Evolutionary conservation across 2,113 vertebrate species (phyloP), one percentile per base, ranked within the genome.

Genomic region (Eudyptes chrysolophus): DNA sequence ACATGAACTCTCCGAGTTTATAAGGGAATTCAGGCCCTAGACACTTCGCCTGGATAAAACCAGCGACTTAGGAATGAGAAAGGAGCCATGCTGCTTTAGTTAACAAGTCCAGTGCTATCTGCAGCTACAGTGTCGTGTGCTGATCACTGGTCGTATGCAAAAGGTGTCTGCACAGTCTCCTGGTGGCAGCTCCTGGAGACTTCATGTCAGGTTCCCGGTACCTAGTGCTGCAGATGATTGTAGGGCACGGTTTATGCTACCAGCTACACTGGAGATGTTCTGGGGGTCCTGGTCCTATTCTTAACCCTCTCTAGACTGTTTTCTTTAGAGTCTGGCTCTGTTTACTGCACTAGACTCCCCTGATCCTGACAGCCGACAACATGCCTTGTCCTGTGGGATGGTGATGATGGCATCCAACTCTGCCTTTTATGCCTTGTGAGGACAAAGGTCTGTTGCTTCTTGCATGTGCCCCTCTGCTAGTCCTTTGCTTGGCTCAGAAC

Each of bases 71-170:
- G 54, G 61, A 72, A 26, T 11, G 65, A 18, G 36, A 21, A 38
- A 77, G 70, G 60, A 61, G 55, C 48, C 24, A 7, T 6, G 8
- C 24, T 30, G 68, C 29, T 69, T 38, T 13, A 8, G 65, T 13
- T 30, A 26, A 40, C 46, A 9, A 17, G 14, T 5, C 27, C 57
- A 16, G 57, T 7, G 55, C n/a, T 19, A 7, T 5, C 38, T 14
- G 38, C 71, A 58, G 58, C 38, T 40, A 2, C 77, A 6, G 49
- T 0, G 13, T 4, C 40, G 14, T 12, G 52, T 13, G 49, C 49
- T 40, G 48, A 15, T 5, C 34, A 5, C 4, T 10, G 57, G 30
- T 13, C 3, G 2, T 4, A 10, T 0, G 22, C 19, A 29, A 21
- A 32, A 27, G 15, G 32, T 15, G 52, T 26, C 64, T 9, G 49